phyloP scores from a whole-genome alignment of 35 echinoderm and acorn worm species.

The Nesometra sesokonis region DNA sequence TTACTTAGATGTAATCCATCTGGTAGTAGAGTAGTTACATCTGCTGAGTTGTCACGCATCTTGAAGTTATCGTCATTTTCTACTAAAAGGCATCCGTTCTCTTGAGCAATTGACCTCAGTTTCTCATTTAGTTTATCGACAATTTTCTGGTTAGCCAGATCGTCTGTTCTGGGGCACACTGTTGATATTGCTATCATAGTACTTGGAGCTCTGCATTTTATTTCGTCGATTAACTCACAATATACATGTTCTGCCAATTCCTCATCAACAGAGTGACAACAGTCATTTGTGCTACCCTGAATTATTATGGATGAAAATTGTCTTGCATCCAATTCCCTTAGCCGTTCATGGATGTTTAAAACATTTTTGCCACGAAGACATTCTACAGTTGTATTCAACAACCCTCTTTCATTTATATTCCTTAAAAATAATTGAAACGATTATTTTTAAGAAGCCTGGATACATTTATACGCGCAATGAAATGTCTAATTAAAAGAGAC shows the following conservation, averaged over 20 bases:
- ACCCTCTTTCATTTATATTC: conserved; percentile 9
- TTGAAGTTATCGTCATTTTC: conserved; percentile 40
- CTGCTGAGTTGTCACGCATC: conserved; percentile 5
- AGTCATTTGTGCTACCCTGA: conserved; percentile 21
- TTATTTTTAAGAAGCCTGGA: no score
- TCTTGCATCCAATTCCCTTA: no score
- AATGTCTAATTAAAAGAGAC: no score
- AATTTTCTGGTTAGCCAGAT: background rate
- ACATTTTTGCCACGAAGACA: background rate
- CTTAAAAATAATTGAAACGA: conserved; percentile 6
- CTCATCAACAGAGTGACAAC: background rate
- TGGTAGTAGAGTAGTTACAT: background rate
- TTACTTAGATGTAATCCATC: conserved; percentile 6
- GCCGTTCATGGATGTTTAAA: no score
- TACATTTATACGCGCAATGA: no score
- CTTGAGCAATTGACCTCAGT: background rate
- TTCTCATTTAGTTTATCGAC: conserved; percentile 4
- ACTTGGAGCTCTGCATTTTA: background rate
- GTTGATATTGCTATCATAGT: background rate
- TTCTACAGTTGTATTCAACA: background rate
- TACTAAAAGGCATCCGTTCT: conserved; percentile 18
- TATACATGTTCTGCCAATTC: background rate
- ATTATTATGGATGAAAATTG: background rate
- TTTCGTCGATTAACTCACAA: background rate
- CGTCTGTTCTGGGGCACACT: conserved; percentile 12